These are phyloP conservation scores for Heteromormyrus szaboi DNA, from an alignment of 2,797 vertebrate species.

Conservation along the genomic window DNA sequence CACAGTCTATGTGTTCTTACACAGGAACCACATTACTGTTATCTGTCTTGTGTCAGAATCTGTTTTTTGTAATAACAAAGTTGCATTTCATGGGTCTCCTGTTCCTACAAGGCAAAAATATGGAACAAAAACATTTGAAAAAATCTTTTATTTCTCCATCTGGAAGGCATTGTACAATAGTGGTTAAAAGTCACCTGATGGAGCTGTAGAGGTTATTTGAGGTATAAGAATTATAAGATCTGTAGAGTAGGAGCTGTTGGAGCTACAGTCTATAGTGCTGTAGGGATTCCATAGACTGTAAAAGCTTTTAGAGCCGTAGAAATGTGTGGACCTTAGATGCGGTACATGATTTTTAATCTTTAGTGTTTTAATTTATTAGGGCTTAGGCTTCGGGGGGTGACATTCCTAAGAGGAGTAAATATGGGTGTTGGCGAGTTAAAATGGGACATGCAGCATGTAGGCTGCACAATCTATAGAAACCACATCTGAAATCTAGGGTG, in stretches of 20 bases:
- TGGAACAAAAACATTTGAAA: neutral
- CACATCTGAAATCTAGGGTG: neutral
- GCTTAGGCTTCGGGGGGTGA: neutral
- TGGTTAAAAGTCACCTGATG: neutral
- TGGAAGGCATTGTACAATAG: constrained; percentile 4
- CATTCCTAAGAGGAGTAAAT: neutral
- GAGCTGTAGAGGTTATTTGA: neutral
- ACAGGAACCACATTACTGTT: neutral
- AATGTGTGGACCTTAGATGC: neutral
- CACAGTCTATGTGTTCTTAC: neutral
- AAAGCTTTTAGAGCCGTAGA: neutral
- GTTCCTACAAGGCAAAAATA: neutral
- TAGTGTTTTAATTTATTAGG: neutral
- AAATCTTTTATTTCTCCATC: neutral
- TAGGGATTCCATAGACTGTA: neutral
- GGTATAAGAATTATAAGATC: neutral
- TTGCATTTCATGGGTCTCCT: neutral
- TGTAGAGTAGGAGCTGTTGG: neutral
- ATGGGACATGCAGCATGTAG: neutral
- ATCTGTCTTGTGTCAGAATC: neutral
- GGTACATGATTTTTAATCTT: neutral
- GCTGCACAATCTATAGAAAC: neutral
- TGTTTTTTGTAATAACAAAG: neutral
- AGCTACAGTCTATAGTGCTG: neutral
- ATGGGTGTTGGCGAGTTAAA: neutral